A percentile compares a stretch with the other conserved stretches of the same genome.
Evolutionary conservation across 1,140 invertebrate species (phyloP).

Genomic region (Scylla paramamosain): DNA sequence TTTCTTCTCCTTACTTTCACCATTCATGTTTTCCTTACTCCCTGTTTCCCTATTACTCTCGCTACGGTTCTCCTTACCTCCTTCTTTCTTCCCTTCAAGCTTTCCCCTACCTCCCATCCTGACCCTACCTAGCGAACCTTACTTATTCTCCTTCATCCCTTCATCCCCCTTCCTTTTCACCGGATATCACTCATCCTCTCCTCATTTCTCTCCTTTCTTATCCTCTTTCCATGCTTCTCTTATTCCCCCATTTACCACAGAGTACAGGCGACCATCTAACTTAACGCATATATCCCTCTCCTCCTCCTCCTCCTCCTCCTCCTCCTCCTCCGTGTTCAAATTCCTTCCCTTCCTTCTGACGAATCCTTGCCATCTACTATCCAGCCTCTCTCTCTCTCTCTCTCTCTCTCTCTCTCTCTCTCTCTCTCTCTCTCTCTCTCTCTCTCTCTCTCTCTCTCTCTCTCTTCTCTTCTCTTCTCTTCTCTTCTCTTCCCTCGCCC

Average conservation of each 20-base stretch:
- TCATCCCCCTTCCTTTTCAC: not conserved
- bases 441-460: not conserved
- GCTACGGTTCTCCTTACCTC: too few species aligned
- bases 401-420: not conserved
- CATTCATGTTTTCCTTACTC: not conserved
- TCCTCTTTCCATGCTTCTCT: not conserved
- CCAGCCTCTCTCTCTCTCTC: not conserved
- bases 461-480: not conserved
- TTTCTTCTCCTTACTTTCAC: not conserved
- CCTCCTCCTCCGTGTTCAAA: constrained; percentile 2
- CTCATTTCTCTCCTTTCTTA: not conserved
- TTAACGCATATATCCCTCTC: not conserved
- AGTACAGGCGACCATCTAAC: too few species aligned
- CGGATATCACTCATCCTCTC: not conserved
- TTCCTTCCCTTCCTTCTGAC: constrained; percentile 27
- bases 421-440: not conserved
- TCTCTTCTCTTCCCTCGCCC: not conserved
- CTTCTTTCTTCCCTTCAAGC: not conserved
- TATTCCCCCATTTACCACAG: too few species aligned
- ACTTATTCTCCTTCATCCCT: not conserved
- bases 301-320: constrained; percentile 22
- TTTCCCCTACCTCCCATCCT: not conserved
- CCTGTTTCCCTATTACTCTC: too few species aligned
- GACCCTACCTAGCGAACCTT: not conserved
- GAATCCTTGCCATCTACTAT: not conserved